A percentile compares a stretch with the other conserved stretches of the same genome.
phyloP scores from a whole-genome alignment of 2,113 vertebrate species.

The Indicator maculatus region DNA sequence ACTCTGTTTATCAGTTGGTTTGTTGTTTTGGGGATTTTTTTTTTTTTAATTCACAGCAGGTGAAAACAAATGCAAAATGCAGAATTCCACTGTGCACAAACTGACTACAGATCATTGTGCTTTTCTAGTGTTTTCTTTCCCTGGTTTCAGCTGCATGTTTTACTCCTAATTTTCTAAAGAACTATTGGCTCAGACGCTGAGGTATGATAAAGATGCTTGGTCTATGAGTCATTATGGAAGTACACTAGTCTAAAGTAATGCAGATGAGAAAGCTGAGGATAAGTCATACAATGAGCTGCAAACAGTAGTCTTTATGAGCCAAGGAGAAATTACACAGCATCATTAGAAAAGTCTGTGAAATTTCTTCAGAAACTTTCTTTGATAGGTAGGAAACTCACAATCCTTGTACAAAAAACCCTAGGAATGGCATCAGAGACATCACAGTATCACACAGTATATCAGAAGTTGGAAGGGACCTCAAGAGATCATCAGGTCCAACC shows the following conservation, averaged over 20 bases:
- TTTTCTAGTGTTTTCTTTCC: background rate
- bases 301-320: conserved; percentile 1
- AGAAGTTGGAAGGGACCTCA: too few species aligned
- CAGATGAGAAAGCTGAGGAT: conserved; percentile 5
- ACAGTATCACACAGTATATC: too few species aligned
- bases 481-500: too few species aligned
- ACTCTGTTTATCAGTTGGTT: background rate
- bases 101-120: background rate
- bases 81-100: background rate
- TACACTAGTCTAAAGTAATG: background rate
- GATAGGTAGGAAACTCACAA: background rate
- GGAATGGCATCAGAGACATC: fast-evolving
- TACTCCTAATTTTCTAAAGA: background rate
- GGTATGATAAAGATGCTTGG: background rate
- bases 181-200: background rate
- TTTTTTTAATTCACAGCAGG: background rate
- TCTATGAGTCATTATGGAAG: background rate
- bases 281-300: background rate
- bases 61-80: background rate
- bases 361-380: background rate
- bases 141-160: background rate
- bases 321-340: background rate
- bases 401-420: background rate
- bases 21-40: too few species aligned
- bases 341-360: background rate